These are phyloP conservation scores for Drosophila crucigera DNA, from an alignment of 2,888 invertebrate genomes.

Conservation along the genomic window DNA sequence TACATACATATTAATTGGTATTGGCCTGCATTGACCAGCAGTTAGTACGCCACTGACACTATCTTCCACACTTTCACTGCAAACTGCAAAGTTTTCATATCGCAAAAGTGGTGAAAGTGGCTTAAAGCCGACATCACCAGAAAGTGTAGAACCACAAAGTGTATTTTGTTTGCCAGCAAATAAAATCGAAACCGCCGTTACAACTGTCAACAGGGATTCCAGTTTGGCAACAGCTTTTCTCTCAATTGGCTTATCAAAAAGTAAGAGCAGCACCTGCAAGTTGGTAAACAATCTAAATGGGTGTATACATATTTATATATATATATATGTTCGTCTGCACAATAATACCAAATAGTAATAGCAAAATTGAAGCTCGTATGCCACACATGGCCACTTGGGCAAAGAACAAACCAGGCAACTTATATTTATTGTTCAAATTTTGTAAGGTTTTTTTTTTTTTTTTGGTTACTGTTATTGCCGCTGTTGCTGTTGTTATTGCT, in stretches of 20 bases:
- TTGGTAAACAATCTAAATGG: constrained; percentile 1
- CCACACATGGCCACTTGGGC: constrained; percentile 33
- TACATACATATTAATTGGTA: constrained; percentile 31
- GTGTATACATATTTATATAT: background rate
- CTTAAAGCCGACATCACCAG: background rate
- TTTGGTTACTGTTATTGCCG: constrained; percentile 15
- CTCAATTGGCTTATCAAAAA: background rate
- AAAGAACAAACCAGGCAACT: constrained; percentile 21
- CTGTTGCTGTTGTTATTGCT: constrained; percentile 23
- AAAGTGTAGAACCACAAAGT: background rate
- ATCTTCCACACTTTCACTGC: background rate
- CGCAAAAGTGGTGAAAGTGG: background rate
- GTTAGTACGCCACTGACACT: background rate
- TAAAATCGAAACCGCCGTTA: background rate
- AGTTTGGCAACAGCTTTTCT: constrained; percentile 2
- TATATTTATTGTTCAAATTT: constrained; percentile 55
- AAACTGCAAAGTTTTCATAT: background rate
- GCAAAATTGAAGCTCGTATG: constrained; percentile 17
- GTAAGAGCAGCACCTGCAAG: constrained; percentile 28
- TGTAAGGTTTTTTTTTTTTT: constrained; percentile 30
- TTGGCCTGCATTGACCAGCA: constrained; percentile 15
- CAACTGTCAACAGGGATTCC: background rate
- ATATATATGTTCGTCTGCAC: background rate
- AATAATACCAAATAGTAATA: constrained; percentile 6
- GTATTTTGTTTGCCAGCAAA: background rate